These are phyloP conservation scores for Penelope pileata DNA, from an alignment of 2,113 vertebrate genomes.

Conservation along the genomic window DNA sequence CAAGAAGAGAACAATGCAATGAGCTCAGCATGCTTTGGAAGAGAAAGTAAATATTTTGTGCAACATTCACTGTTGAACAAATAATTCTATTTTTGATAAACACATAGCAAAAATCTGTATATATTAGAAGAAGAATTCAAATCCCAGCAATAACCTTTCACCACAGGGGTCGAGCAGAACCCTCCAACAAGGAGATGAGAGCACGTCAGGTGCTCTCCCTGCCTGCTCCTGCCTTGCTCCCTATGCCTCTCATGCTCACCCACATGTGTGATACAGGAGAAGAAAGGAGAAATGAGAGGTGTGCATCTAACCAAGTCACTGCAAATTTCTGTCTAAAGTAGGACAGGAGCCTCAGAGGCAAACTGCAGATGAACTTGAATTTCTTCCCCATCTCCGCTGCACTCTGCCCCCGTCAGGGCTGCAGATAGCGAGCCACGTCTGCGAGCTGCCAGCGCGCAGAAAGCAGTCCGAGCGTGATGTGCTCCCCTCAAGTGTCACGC, in stretches of 20 bases:
- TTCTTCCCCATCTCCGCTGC: background rate
- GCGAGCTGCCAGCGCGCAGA: background rate
- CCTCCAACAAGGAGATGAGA: background rate
- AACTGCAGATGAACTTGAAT: background rate
- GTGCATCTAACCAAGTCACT: background rate
- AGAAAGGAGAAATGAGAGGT: background rate
- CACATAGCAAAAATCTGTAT: constrained; percentile 7
- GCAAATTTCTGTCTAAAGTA: background rate
- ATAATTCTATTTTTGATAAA: constrained; percentile 40
- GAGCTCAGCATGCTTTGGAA: constrained; percentile 11
- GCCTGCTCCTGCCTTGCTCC: background rate
- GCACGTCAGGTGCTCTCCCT: background rate
- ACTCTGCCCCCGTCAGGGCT: background rate
- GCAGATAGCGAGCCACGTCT: background rate
- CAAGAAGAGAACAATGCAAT: background rate
- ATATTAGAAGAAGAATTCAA: constrained; percentile 13
- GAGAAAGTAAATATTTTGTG: constrained; percentile 53
- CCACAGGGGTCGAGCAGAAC: background rate
- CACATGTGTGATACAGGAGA: background rate
- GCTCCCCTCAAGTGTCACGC: background rate
- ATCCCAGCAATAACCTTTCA: background rate
- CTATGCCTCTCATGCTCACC: background rate
- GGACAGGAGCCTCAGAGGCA: background rate
- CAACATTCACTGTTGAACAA: constrained; percentile 4
- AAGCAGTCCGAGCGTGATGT: background rate